These are phyloP conservation scores for Poicephalus meyeri DNA, from an alignment of 2,113 vertebrate species.

Conservation along the genomic window DNA sequence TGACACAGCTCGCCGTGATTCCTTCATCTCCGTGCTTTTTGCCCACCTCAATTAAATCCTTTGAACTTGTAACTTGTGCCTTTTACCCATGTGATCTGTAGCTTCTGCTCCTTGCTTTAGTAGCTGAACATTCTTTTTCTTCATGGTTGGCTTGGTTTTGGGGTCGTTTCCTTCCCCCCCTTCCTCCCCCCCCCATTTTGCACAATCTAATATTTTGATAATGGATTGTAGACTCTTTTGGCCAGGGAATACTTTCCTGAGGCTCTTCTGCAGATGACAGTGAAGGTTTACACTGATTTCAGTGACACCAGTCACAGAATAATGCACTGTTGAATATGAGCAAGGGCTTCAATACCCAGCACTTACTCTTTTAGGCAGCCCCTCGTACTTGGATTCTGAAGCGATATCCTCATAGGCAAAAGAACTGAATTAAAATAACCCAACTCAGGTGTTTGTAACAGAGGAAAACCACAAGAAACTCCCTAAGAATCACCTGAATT, in stretches of 20 bases:
- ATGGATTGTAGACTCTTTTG: background rate
- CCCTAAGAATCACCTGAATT: background rate
- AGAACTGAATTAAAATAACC: background rate
- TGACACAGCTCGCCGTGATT: background rate
- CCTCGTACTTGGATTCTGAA: background rate
- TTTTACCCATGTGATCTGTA: background rate
- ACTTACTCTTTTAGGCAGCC: background rate
- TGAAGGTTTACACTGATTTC: background rate
- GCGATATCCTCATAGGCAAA: background rate
- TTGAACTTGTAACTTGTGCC: background rate
- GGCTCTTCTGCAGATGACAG: background rate
- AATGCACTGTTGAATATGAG: background rate
- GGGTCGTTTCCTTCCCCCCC: fast-evolving
- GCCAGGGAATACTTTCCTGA: background rate
- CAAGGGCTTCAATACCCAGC: background rate
- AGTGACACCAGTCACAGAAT: background rate
- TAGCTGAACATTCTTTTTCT: background rate
- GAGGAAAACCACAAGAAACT: background rate
- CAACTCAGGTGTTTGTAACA: background rate
- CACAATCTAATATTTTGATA: background rate
- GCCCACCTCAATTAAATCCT: background rate
- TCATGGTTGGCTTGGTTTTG: background rate
- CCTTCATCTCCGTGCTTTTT: background rate
- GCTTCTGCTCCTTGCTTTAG: background rate
- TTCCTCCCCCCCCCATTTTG: background rate